These are phyloP conservation scores for Ambastaia sidthimunki DNA, from an alignment of 2,797 vertebrate genomes.

Conservation along the genomic window DNA sequence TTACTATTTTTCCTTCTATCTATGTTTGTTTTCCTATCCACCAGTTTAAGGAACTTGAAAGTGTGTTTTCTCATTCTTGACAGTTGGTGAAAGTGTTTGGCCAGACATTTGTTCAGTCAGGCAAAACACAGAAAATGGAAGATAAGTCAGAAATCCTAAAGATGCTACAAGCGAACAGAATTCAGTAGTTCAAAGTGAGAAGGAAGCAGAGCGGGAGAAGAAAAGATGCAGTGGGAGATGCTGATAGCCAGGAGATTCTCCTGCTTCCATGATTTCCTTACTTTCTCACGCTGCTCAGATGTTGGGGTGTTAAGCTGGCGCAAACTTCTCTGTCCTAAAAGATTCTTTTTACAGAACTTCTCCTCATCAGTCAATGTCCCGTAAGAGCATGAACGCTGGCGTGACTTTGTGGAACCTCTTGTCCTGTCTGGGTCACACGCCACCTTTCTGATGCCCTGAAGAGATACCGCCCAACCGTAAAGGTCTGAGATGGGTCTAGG, in stretches of 20 bases:
- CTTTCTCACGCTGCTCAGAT: conserved; percentile 70
- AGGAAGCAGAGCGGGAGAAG: conserved; percentile 30
- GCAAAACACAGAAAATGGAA: conserved; percentile 20
- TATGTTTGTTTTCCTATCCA: neutral
- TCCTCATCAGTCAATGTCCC: conserved; percentile 75
- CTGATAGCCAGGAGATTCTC: conserved; percentile 20
- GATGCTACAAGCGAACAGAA: conserved; percentile 23
- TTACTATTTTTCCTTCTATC: neutral
- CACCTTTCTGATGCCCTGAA: conserved; percentile 50
- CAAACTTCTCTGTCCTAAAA: conserved; percentile 64
- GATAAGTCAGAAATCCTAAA: conserved; percentile 20
- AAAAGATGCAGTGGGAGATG: conserved; percentile 41
- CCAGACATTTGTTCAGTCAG: neutral
- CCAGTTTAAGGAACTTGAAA: neutral
- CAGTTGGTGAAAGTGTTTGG: conserved; percentile 11
- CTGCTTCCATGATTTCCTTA: conserved; percentile 68
- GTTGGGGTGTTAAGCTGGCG: conserved; percentile 47
- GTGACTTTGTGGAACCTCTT: conserved; percentile 61
- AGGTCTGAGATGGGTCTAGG: conserved; percentile 62
- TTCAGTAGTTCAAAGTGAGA: conserved; percentile 9
- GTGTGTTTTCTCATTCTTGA: neutral
- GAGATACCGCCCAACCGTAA: conserved; percentile 65
- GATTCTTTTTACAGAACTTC: conserved; percentile 71
- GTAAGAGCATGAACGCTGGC: conserved; percentile 76
- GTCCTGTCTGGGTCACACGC: conserved; percentile 25